These are phyloP conservation scores for Platorchestia sp. DNA, from an alignment of 1,140 invertebrate species.

Conservation along the genomic window DNA sequence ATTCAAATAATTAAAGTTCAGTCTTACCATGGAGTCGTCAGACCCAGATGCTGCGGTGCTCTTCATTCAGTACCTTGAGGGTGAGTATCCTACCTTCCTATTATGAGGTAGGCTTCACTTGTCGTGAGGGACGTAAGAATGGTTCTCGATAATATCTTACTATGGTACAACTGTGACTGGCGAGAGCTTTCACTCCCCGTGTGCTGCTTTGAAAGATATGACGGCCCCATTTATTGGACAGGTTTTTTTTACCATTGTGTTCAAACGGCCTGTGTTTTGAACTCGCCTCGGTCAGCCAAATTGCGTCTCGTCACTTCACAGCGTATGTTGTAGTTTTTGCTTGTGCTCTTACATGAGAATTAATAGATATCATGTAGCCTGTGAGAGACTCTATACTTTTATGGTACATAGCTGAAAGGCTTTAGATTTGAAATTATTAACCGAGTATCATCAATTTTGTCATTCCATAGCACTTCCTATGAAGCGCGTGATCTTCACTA, in stretches of 20 bases:
- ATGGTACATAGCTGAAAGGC: background rate
- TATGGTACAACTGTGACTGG: background rate
- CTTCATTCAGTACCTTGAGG: slow-evolving; percentile 46
- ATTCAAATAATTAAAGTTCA: background rate
- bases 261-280: background rate
- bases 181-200: background rate
- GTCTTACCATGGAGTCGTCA: background rate
- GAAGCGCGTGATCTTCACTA: background rate
- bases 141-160: background rate
- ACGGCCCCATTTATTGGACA: background rate
- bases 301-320: background rate
- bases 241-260: background rate
- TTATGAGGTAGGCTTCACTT: background rate
- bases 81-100: background rate
- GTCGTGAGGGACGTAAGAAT: background rate
- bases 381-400: background rate
- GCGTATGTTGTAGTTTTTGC: background rate
- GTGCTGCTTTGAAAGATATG: background rate
- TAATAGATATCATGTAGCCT: background rate
- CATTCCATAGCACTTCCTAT: background rate
- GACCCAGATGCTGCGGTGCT: slow-evolving; percentile 45
- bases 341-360: background rate
- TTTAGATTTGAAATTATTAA: background rate
- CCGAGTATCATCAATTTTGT: background rate
- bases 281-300: background rate